Evolutionary conservation across 2,888 invertebrate genomes (phyloP).

Genomic region (Mesorhabditis sp.): DNA sequence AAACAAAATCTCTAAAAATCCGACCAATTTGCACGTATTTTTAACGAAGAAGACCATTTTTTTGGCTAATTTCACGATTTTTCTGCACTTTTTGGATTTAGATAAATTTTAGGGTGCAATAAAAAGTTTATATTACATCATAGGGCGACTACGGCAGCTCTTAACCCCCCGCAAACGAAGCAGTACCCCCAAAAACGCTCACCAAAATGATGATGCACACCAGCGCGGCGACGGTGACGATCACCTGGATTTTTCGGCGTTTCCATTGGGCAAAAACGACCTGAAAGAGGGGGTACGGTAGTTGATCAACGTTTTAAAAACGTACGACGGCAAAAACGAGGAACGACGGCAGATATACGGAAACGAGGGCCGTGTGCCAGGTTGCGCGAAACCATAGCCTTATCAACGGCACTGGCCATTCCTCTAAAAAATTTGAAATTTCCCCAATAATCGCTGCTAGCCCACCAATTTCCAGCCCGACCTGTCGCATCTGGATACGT

Average conservation of each 20-base stretch:
- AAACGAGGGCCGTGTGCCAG: conserved; percentile 44
- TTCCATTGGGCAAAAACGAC: conserved; percentile 52
- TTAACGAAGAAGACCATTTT: no score
- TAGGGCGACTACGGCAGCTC: no score
- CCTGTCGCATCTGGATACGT: background rate
- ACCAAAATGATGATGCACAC: conserved; percentile 47
- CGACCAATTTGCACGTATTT: no score
- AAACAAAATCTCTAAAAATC: no score
- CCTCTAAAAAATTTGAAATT: background rate
- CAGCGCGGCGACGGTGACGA: conserved; percentile 42
- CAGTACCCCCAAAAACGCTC: background rate
- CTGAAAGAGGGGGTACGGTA: background rate
- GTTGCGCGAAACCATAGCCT: background rate
- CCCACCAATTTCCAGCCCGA: background rate
- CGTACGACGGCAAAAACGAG: conserved; percentile 42
- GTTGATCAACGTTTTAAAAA: conserved; percentile 1
- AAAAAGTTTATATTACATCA: no score
- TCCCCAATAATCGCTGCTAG: background rate
- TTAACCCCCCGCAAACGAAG: no score
- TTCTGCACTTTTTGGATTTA: no score
- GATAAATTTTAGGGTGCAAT: no score
- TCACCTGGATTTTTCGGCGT: conserved; percentile 48
- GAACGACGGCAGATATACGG: conserved; percentile 46
- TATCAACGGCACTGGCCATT: background rate
- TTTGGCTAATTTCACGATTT: no score